Evolutionary conservation across 2,888 invertebrate genomes (phyloP), one percentile per base, ranked within the genome.

Genomic region (Pristionchus maxplancki): DNA sequence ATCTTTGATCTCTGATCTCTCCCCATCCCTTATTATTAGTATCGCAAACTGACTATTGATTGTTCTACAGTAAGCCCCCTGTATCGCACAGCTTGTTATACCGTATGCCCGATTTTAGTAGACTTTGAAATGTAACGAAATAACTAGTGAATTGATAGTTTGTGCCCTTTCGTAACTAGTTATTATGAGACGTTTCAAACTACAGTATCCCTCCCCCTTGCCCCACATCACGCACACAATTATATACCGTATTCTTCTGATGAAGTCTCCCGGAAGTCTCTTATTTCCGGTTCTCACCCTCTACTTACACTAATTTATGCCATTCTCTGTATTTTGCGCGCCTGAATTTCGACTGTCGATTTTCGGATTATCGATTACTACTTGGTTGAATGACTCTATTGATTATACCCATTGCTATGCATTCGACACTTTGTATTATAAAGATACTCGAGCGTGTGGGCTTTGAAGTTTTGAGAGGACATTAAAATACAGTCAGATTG

Each of bases 351-450:
- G 11, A 44, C 11, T 44, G 44, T 44, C 44, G 11, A 44, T 44
- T 44, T 9, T 44, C 44, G 28, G 37, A 78, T 37, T 71, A 71
- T 67, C 71, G 71, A 71, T 71, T 71, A 28, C 78, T 78, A 78
- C 78, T 28, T 78, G 78, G 44, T 74, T 74, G 74, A 74, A 37
- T 40, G 64, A 67, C 58, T 58, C 3, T 71, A 71, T 20, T 71
- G 71, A 71, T 31, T 37, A 71, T 37, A 28, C 78, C 31, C 34
- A 67, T 34, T 78, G 44, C 37, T 78, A 78, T 44, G 37, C 37
- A 78, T 78, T 78, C 28, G 78, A 44, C 44, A 78, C 78, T 34
- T 67, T 78, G 78, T 78, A 78, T 48, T 17, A 78, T 78, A 78
- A 78, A 78, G n/a, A 28, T 37, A 71, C 71, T 71, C 71, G 71